Base-by-base conservation (phyloP, 92 coral and sea anemone genomes). In the Metridium senile region DNA sequence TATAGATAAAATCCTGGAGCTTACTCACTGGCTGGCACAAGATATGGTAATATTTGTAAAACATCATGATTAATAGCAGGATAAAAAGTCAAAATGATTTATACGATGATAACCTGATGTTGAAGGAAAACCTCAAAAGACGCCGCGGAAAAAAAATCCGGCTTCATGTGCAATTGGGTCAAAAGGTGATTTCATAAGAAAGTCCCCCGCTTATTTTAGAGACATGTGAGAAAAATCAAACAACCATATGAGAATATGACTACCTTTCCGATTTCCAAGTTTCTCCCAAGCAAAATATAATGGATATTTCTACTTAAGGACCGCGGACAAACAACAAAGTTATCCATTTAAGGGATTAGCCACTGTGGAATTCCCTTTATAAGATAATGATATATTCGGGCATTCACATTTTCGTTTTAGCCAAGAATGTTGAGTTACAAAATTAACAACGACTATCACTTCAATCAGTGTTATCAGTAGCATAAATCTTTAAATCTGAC, bases 11-110 rank as follows among this genome's bases (percentile, higher is more conserved):
- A 45, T 32, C 33, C 87, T 74, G 62, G 81, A 89, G 58, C 74
- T 91, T 39, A 76, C 81, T 61, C 93, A 91, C 53, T 91, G 97
- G 97, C 74, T 91, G 39, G 93, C 97, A 19, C 97, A 91, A 59
- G 72, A 88, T 33, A 84, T 77, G 93, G 97, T 91, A 88, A 82
- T 74, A 22, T 32, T 43, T 2, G 31, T 20, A 16, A 16, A 25
- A 1, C 21, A 51, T 49, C 22, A 26, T 21, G 21, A 6, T 39
- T 6, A 9, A 9, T 54, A 2, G 59, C 16, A 54, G 59, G 13
- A 54, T n/a, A 2, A 61, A 61, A 1, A 21, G 29, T 26, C 31
- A 6, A 26, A 61, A 61, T 27, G 66, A 61, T 61, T 61, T 54
- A 21, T 61, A 3, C 19, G 66, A 21, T 61, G 33, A 22, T 61